Base-by-base conservation (phyloP, 2,888 invertebrate species). In the Labia minor region DNA sequence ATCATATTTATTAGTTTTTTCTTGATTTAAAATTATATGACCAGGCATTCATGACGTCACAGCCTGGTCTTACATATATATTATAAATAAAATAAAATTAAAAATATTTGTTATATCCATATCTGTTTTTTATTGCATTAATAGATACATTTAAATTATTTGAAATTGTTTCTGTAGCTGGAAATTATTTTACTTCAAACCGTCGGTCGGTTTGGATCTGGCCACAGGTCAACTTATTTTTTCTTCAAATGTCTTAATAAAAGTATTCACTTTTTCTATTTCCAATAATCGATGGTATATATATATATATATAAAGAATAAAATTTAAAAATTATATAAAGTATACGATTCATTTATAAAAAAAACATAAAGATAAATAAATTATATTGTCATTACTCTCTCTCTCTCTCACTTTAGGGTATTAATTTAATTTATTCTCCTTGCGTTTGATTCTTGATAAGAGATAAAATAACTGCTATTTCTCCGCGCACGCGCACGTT, bases 391-490 rank as follows among this genome's bases (percentile, higher is more conserved):
- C 11, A 33, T 68, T 73, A 96, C 80, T 90, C 94, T 80, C 97
- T 98, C n/a, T n/a, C n/a, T n/a, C n/a, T n/a, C n/a, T n/a, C n/a
- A n/a, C n/a, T n/a, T n/a, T n/a, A n/a, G n/a, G 74, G 96, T 97
- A 77, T 99, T 99, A 66, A 98, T 99, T 81, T 95, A 96, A 72
- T 90, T 91, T 74, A 90, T 90, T 71, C 91, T 80, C 67, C 88
- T 85, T n/a, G 91, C 89, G 77, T 95, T 97, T 0, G 90, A 88
- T 73, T 92, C 92, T 76, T 87, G 87, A 74, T 93, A 95, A 1
- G 93, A 21, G 92, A 92, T 73, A 94, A 84, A 66, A 95, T 78
- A 75, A 87, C 89, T 8, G 92, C 90, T 68, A 90, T 77, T 76
- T 95, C 90, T 72, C 85, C 85, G 69, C 94, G 83, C n/a, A n/a